Base-by-base conservation (phyloP, 30 jellyfish, hydroid and myxozoan genomes). In the Phacellophora camtschatica region DNA sequence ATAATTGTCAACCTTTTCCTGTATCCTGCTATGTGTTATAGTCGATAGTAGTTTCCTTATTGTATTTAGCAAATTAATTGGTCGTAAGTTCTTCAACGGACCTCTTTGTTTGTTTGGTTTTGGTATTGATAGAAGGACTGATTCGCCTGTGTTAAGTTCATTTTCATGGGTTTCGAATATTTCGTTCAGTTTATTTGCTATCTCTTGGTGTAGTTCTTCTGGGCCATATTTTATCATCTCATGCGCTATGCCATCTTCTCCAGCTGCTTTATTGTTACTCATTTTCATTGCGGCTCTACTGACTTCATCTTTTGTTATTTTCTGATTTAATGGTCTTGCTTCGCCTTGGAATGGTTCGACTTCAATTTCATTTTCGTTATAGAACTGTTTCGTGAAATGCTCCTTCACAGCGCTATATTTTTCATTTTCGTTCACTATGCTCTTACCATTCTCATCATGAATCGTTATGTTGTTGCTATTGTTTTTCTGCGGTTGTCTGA, bases 151-250 rank as follows among this genome's bases (percentile, higher is more conserved):
- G 63, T 65, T 65, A 25, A 65, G 80, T 42, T 69, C 39, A 43
- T 39, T 39, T 42, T n/a, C 45, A n/a, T 69, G 83, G n/a, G 70
- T 36, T 35, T 35, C 35, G 71, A 35, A 35, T 42, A 24, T 69
- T 69, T 69, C 71, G 22, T 69, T 69, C 15, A 42, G 73, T 41
- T 23, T 69, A 69, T 69, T 35, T 69, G 71, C 71, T 5, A 42
- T 69, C 41, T 54, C 68, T 48, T 69, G 66, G 37, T 43, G 71
- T 39, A 69, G 71, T 69, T 69, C 83, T 69, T 69, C 70, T 69
- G 83, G 83, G 83, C 83, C 83, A 69, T 43, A 69, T 42, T 35
- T 69, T 35, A 42, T 69, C 83, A 69, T 69, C 71, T 43, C 83
- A 41, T 69, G 31, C 68, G 71, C 43, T 69, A 69, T 69, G 8